Evolutionary conservation across 2,113 vertebrate genomes (phyloP), one percentile per base, ranked within the genome.

Genomic region (Apaloderma vittatum): DNA sequence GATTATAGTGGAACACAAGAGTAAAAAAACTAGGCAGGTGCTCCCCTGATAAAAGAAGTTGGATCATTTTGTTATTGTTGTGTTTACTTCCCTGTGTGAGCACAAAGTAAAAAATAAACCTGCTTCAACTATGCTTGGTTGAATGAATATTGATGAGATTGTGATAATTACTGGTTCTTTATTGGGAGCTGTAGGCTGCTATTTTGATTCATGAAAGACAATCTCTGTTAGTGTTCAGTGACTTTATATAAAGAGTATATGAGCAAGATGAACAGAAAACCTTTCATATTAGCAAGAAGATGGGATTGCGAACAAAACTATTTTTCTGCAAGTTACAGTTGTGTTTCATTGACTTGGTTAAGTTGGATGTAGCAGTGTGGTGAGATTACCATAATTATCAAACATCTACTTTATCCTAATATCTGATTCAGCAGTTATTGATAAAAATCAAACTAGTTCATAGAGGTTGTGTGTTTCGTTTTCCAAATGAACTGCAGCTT

Each of bases 21-120:
- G 34, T 9, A 26, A 17, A 45, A 85, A 36, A 76, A 21, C 29
- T 34, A 36, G 15, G 11, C 11, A 52, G 20, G 24, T 37, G 7
- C 16, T 74, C 30, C 36, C 19, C n/a, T 54, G 36, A 46, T 32
- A 15, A 57, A 87, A 54, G 17, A 45, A 57, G 9, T 7, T 59
- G 36, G n/a, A 45, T 76, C 13, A 2, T 21, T 1, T 30, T 27
- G 75, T 46, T 51, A 54, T 29, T 2, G 2, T 71, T 0, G 0
- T 20, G 8, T 55, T 89, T 80, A 11, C 49, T 80, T 49, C 32
- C 48, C 22, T 59, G 0, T 12, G 24, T 65, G 40, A 83, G 26
- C 34, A 59, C 49, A 68, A 85, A 52, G 22, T 32, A 5, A 55
- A 91, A 80, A 62, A 24, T 9, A 36, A 65, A 30, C 6, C 48